phyloP scores from a whole-genome alignment of 2,797 vertebrate species.

The Sebastes minor region DNA sequence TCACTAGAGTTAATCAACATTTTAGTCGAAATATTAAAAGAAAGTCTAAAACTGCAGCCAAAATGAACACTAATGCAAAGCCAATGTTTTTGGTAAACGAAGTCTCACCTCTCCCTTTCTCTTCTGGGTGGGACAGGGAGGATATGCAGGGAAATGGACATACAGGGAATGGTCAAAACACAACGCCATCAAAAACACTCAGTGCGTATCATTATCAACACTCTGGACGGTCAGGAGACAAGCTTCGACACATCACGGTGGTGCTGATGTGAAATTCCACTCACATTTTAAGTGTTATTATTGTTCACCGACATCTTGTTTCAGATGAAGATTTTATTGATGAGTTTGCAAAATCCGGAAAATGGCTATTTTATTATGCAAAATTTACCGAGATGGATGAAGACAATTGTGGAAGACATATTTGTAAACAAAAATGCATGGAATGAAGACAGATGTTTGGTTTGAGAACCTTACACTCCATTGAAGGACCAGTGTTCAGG shows the following conservation, averaged over 20 bases:
- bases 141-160: conserved; percentile 59
- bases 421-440: background rate
- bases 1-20: conserved; percentile 41
- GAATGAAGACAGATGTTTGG: background rate
- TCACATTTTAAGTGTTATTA: background rate
- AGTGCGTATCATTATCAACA: conserved; percentile 16
- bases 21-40: conserved; percentile 59
- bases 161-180: conserved; percentile 75
- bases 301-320: background rate
- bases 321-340: background rate
- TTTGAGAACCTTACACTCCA: background rate
- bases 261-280: background rate
- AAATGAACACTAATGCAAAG: conserved; percentile 71
- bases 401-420: background rate
- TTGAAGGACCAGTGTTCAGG: background rate
- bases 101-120: conserved; percentile 78
- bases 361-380: background rate
- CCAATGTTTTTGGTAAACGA: conserved; percentile 49
- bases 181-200: conserved; percentile 57
- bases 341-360: background rate
- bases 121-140: conserved; percentile 67
- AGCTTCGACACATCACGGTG: background rate
- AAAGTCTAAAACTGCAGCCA: conserved; percentile 62
- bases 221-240: background rate
- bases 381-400: background rate